These are phyloP conservation scores for Rhagologus leucostigma DNA, from an alignment of 2,113 vertebrate species.

Conservation along the genomic window DNA sequence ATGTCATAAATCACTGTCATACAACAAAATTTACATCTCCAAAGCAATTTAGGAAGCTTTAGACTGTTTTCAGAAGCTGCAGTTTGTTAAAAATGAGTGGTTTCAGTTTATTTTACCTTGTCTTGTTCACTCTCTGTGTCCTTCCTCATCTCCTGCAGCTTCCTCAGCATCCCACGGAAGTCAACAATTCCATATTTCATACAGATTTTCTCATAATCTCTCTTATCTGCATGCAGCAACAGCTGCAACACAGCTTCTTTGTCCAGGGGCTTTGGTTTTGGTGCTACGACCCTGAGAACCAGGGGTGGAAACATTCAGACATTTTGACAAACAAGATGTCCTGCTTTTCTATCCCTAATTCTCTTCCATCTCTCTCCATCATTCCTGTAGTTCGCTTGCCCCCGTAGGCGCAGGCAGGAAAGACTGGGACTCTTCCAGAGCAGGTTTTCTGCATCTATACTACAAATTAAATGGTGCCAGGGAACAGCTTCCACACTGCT, in stretches of 20 bases:
- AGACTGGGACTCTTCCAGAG: background rate
- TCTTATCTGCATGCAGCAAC: slow-evolving; percentile 79
- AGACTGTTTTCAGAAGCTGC: background rate
- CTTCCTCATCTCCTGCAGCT: slow-evolving; percentile 74
- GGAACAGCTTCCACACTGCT: background rate
- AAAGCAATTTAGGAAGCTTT: background rate
- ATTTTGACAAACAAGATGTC: background rate
- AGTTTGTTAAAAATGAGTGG: background rate
- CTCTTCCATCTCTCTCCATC: background rate
- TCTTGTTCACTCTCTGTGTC: slow-evolving; percentile 66
- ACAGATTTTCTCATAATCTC: slow-evolving; percentile 86
- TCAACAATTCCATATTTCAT: slow-evolving; percentile 77
- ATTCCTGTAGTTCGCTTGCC: background rate
- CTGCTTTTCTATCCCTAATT: background rate
- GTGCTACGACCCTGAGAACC: slow-evolving; percentile 23
- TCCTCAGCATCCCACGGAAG: slow-evolving; percentile 77
- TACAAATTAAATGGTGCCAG: background rate
- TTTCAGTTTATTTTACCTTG: slow-evolving; percentile 64
- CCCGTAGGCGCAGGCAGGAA: background rate
- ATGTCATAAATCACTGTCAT: background rate
- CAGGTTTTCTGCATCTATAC: background rate
- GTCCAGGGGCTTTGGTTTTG: slow-evolving; percentile 52
- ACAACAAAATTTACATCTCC: background rate
- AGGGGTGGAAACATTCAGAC: background rate
- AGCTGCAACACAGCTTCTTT: slow-evolving; percentile 78